A percentile compares a stretch with the other conserved stretches of the same genome.
phyloP scores from a whole-genome alignment of 2,113 vertebrate genomes.

The Mirza zaza region DNA sequence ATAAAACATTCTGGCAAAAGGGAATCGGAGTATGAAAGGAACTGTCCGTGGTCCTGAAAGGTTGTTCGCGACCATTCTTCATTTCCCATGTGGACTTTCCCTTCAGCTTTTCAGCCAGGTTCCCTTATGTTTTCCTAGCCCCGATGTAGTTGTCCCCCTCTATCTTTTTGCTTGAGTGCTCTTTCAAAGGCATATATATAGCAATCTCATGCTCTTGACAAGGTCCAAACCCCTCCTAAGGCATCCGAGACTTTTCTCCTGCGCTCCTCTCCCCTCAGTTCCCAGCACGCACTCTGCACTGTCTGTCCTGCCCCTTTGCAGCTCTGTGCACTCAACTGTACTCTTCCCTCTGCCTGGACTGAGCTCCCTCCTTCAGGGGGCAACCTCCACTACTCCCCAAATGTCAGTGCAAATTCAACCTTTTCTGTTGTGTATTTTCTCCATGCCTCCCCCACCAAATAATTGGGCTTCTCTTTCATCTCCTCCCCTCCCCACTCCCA shows the following conservation, averaged over 20 bases:
- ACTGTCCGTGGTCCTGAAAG: conserved; percentile 27
- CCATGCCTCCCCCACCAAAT: not conserved
- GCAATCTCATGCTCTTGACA: not conserved
- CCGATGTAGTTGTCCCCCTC: not conserved
- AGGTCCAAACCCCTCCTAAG: not conserved
- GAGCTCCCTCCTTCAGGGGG: not conserved
- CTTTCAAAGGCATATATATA: not conserved
- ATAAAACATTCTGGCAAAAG: not conserved
- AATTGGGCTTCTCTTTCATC: not conserved
- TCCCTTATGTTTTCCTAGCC: not conserved
- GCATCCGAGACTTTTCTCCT: not conserved
- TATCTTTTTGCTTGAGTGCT: not conserved
- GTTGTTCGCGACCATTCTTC: not conserved
- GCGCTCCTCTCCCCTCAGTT: not conserved
- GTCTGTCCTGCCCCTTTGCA: not conserved
- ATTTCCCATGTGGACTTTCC: not conserved
- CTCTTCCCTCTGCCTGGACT: not conserved
- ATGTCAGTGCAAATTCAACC: not conserved
- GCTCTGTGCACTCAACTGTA: not conserved
- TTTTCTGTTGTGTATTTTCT: not conserved
- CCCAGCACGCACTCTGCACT: not conserved
- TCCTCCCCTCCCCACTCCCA: not conserved
- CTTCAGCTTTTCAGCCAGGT: not conserved
- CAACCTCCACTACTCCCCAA: not conserved
- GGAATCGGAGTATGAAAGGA: not conserved